Conservation (phyloP, 2,113 vertebrate species). For the Lipophrys pholis region DNA sequence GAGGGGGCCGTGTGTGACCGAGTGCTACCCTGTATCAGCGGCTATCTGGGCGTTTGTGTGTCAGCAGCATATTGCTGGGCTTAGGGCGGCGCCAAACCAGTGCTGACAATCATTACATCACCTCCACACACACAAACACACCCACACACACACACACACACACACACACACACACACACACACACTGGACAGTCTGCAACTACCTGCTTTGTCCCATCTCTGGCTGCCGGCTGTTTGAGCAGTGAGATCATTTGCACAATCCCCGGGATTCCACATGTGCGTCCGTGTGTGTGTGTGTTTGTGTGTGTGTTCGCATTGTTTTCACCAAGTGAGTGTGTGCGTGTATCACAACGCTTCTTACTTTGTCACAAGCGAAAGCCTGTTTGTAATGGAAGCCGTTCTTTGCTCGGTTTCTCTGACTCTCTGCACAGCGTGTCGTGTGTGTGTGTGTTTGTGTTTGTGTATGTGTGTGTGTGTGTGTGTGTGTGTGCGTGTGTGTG, state of each 20-base stretch:
- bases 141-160: conserved; percentile 3
- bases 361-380: conserved; percentile 9
- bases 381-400: conserved; percentile 28
- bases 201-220: conserved; percentile 73
- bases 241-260: conserved; percentile 67
- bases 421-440: neutral
- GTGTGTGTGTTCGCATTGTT: neutral
- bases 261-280: conserved; percentile 51
- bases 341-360: conserved; percentile 2
- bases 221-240: conserved; percentile 47
- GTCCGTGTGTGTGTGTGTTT: conserved; percentile 36
- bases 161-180: too few species aligned
- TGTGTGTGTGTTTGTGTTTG: neutral
- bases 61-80: conserved; percentile 55
- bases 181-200: conserved; percentile 11
- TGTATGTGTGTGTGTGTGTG: too few species aligned
- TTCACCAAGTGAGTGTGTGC: neutral
- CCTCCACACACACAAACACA: conserved; percentile 43
- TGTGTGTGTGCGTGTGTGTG: too few species aligned
- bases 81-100: conserved; percentile 65
- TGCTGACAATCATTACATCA: conserved; percentile 69
- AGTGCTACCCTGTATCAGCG: conserved; percentile 63
- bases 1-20: conserved; percentile 25
- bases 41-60: conserved; percentile 64
- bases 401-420: neutral